phyloP scores from a whole-genome alignment of 2,113 vertebrate species.

The Notothenia coriiceps region DNA sequence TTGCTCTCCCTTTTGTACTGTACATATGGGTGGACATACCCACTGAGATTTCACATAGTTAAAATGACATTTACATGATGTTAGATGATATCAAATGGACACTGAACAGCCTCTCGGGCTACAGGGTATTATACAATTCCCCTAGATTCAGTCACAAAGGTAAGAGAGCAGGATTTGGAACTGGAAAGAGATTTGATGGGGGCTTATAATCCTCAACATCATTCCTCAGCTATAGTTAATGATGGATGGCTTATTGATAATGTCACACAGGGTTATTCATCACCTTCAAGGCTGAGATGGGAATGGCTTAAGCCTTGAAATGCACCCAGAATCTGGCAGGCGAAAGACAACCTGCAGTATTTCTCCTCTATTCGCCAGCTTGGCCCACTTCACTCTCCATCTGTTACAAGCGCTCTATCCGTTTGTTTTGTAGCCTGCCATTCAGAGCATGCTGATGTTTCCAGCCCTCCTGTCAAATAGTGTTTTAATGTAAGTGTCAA shows the following conservation, averaged over 20 bases:
- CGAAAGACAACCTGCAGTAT: constrained; percentile 45
- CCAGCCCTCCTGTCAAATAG: constrained; percentile 33
- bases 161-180: constrained; percentile 22
- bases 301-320: not conserved
- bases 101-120: constrained; percentile 15
- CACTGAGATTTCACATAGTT: constrained; percentile 52
- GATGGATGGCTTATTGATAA: constrained; percentile 43
- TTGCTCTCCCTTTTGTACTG: constrained; percentile 36
- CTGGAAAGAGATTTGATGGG: constrained; percentile 41
- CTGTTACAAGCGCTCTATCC: constrained; percentile 57
- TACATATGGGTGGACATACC: constrained; percentile 35
- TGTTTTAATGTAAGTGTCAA: constrained; percentile 42
- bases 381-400: constrained; percentile 46
- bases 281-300: constrained; percentile 9
- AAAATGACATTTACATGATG: constrained; percentile 54
- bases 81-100: constrained; percentile 48
- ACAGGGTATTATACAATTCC: constrained; percentile 26
- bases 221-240: constrained; percentile 37
- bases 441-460: constrained; percentile 20
- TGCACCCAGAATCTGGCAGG: constrained; percentile 26
- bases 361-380: constrained; percentile 54
- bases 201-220: constrained; percentile 41
- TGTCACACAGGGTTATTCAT: constrained; percentile 28
- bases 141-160: constrained; percentile 33
- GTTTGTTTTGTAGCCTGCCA: constrained; percentile 51